A percentile compares a stretch with the other conserved stretches of the same genome.
Conservation (phyloP, 2,797 vertebrate species). For the Nasua narica region DNA sequence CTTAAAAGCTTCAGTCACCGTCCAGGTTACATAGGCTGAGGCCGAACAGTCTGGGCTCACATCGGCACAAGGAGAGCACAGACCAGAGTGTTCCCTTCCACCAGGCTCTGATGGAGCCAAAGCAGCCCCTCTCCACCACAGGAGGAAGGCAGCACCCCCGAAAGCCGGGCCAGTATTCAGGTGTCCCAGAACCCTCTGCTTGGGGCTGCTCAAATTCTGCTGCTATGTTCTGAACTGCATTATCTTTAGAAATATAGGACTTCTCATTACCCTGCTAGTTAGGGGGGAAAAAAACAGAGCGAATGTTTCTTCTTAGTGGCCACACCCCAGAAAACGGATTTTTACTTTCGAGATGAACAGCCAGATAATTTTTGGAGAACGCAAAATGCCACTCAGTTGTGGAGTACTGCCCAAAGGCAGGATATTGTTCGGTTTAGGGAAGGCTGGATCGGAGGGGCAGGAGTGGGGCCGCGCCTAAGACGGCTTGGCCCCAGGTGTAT, state of each 20-base stretch:
- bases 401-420: not conserved
- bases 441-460: too few species aligned
- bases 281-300: not conserved
- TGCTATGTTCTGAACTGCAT: not conserved
- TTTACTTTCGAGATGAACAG: not conserved
- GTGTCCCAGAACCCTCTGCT: not conserved
- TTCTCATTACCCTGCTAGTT: not conserved
- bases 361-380: not conserved
- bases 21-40: not conserved
- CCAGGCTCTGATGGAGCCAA: not conserved
- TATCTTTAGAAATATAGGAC: not conserved
- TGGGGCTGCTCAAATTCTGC: not conserved
- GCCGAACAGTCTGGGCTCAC: not conserved
- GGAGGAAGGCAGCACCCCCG: not conserved
- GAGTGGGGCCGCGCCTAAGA: not conserved
- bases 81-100: not conserved
- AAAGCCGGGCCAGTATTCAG: not conserved
- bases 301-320: not conserved
- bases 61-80: accelerated
- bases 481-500: not conserved
- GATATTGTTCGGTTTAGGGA: not conserved
- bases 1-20: not conserved
- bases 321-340: not conserved
- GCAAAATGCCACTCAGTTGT: not conserved
- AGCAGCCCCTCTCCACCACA: too few species aligned